Evolutionary conservation across 2,113 vertebrate species (phyloP).

Genomic region (Dolichallabes microphthalmus): DNA sequence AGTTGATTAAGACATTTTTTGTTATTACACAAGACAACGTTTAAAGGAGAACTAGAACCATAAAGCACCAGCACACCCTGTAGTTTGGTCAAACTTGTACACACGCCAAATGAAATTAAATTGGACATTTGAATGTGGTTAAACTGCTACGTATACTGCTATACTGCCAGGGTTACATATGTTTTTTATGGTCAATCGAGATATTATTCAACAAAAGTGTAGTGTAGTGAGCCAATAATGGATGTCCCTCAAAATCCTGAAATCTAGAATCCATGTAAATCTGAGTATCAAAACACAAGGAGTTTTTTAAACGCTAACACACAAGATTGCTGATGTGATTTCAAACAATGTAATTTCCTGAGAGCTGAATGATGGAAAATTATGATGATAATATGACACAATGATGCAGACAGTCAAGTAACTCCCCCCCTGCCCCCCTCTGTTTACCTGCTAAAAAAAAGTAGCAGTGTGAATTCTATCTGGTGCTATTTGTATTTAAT

Average conservation of each 20-base stretch:
- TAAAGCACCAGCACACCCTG: conserved; percentile 19
- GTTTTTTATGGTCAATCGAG: conserved; percentile 29
- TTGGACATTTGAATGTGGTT: conserved; percentile 10
- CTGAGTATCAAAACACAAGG: neutral
- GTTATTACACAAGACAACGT: conserved; percentile 24
- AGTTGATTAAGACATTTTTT: conserved; percentile 33
- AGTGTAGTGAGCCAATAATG: conserved; percentile 1
- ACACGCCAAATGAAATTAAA: conserved; percentile 23
- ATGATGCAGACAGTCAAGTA: neutral
- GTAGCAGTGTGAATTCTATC: neutral
- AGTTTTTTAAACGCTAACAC: neutral
- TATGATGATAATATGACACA: neutral
- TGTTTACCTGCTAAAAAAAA: neutral
- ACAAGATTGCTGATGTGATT: neutral
- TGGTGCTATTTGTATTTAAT: neutral
- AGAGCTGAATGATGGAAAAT: neutral
- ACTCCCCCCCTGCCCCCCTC: no score
- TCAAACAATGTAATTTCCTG: neutral
- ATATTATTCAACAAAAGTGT: conserved; percentile 11
- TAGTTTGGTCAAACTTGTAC: conserved; percentile 31
- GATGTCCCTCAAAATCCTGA: neutral
- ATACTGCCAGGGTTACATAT: conserved; percentile 7
- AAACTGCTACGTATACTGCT: conserved; percentile 12
- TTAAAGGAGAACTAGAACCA: neutral
- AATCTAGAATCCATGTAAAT: neutral